Percentiles rank a stretch among this genome's conserved stretches.
Evolutionary conservation across 2,113 vertebrate genomes (phyloP).

Genomic region (Pristiophorus japonicus): DNA sequence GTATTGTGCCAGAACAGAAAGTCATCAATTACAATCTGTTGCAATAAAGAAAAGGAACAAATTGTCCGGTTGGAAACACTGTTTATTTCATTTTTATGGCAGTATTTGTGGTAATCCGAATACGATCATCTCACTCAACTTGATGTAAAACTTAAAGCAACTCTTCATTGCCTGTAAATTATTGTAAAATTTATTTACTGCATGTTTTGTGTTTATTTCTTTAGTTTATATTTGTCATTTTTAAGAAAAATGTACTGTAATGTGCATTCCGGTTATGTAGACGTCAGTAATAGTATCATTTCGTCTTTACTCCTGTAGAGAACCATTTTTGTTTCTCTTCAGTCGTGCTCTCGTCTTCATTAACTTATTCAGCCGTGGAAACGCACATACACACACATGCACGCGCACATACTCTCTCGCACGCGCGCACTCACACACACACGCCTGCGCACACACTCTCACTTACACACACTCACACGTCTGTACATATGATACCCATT

Average conservation of each 20-base stretch:
- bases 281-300: neutral
- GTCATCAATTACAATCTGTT: neutral
- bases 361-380: neutral
- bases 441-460: no score
- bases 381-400: no score
- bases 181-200: slow-evolving; percentile 33
- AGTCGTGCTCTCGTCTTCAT: neutral
- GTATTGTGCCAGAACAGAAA: slow-evolving; percentile 13
- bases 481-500: neutral
- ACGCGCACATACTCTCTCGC: no score
- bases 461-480: no score
- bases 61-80: slow-evolving; percentile 20
- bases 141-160: neutral
- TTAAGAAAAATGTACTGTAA: neutral
- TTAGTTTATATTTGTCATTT: neutral
- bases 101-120: slow-evolving; percentile 3
- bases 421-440: no score
- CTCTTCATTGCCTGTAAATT: slow-evolving; percentile 13
- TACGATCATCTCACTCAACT: neutral
- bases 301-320: neutral
- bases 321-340: neutral
- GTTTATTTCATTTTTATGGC: slow-evolving; percentile 4
- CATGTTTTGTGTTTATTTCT: slow-evolving; percentile 11
- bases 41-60: neutral
- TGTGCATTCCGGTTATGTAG: neutral